Percentiles rank a stretch among this genome's conserved stretches.
phyloP scores from a whole-genome alignment of 2,797 vertebrate species.

The Crax fasciolata region DNA sequence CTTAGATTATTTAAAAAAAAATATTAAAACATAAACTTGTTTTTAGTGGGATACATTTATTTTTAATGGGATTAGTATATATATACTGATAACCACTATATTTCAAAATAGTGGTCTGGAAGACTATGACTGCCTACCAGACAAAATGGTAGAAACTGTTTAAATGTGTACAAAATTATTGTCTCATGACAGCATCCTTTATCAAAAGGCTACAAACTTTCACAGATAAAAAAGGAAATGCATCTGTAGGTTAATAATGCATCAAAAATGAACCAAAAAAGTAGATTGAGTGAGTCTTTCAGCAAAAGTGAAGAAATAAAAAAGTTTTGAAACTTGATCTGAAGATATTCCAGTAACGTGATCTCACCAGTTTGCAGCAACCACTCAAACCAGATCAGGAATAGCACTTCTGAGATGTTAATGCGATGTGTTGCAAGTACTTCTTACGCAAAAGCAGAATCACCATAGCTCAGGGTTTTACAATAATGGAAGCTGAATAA shows the following conservation, averaged over 20 bases:
- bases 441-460: slow-evolving; percentile 19
- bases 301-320: neutral
- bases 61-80: neutral
- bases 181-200: neutral
- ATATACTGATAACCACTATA: neutral
- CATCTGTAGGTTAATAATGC: neutral
- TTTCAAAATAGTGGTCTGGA: neutral
- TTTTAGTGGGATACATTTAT: neutral
- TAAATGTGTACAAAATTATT: fast-evolving
- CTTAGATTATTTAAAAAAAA: neutral
- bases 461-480: neutral
- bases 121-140: neutral
- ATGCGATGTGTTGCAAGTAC: neutral
- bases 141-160: neutral
- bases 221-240: neutral
- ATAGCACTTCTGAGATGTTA: neutral
- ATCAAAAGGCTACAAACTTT: neutral
- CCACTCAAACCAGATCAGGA: neutral
- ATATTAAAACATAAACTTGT: neutral
- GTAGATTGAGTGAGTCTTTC: neutral
- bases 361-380: neutral
- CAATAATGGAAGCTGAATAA: slow-evolving; percentile 10
- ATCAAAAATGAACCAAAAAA: neutral
- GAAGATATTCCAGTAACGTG: neutral
- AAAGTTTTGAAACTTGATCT: neutral